These are phyloP conservation scores for Festucalex cinctus DNA, from an alignment of 2,113 vertebrate genomes.

Conservation along the genomic window DNA sequence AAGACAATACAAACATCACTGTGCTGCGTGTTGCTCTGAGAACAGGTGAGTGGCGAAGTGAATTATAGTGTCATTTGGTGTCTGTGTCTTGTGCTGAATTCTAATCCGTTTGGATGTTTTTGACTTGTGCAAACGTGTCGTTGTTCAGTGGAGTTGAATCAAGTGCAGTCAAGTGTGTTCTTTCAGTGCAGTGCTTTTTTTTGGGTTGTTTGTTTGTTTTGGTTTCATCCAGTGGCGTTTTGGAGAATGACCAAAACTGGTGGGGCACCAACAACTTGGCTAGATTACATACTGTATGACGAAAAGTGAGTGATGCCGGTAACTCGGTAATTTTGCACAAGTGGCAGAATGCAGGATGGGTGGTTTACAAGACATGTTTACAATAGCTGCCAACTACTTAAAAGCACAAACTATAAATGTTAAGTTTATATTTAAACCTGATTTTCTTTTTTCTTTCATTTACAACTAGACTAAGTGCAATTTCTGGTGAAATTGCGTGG, in stretches of 20 bases:
- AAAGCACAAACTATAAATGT: too few species aligned
- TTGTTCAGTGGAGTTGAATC: slow-evolving; percentile 32
- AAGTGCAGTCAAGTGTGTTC: slow-evolving; percentile 45
- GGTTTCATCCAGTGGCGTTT: neutral
- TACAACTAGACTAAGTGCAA: too few species aligned
- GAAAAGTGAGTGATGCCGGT: too few species aligned
- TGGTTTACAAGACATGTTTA: too few species aligned
- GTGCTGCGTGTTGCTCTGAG: slow-evolving; percentile 58
- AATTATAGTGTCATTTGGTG: slow-evolving; percentile 55
- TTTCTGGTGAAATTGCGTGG: too few species aligned
- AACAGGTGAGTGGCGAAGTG: slow-evolving; percentile 61
- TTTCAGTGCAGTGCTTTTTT: slow-evolving; percentile 30
- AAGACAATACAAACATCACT: slow-evolving; percentile 37
- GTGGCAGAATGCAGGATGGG: too few species aligned
- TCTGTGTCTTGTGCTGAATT: slow-evolving; percentile 43
- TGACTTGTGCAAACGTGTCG: slow-evolving; percentile 38
- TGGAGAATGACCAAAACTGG: neutral
- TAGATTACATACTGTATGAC: neutral
- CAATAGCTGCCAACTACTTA: too few species aligned
- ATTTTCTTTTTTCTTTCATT: too few species aligned
- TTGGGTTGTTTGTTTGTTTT: slow-evolving; percentile 17
- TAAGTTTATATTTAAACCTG: too few species aligned
- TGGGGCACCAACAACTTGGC: neutral
- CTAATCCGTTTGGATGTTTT: slow-evolving; percentile 49
- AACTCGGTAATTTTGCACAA: too few species aligned